Base-by-base conservation (phyloP, 2,888 invertebrate genomes). In the Cybosia mesomella region DNA sequence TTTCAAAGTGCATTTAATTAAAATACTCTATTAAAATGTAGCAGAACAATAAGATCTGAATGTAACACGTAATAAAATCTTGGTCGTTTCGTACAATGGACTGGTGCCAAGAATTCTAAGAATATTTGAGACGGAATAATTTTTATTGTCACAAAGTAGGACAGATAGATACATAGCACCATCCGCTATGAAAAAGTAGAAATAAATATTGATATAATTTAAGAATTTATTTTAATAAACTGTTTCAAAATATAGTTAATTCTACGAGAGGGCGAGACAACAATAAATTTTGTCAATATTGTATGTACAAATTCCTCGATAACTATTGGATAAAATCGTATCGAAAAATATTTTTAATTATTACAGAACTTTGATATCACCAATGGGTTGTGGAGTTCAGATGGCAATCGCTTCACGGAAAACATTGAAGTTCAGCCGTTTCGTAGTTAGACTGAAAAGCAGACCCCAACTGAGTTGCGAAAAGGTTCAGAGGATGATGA, bases 71-170 rank as follows among this genome's bases (percentile, higher is more conserved):
- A 69, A 67, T 76, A 71, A 71, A 75, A 66, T 68, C 49, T 59
- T 64, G 65, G 70, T 72, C 49, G 18, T 61, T 62, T 49, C 21
- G 18, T 58, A 32, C 24, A 58, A 18, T 71, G 82, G 72, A 58
- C 9, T 0, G 1, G 2, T 71, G 85, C 85, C 85, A 86, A 81
- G 69, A 74, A 72, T 80, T 65, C 66, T 60, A 32, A 60, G 71
- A 76, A 81, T 79, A 71, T 66, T 71, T 75, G 60, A 72, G 68
- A 63, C 58, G 64, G 66, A 71, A 79, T 79, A 70, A 67, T 74
- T 82, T 65, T 68, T 67, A 81, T 80, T 82, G 75, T 80, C 81
- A 76, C 70, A 72, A 83, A 74, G 73, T 77, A 64, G 79, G 62
- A 67, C 70, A 75, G 64, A 82, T 79, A 70, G 69, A 77, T 69